Evolutionary conservation across 2,113 vertebrate species (phyloP), one percentile per base, ranked within the genome.

Genomic region (Heliornis fulica): DNA sequence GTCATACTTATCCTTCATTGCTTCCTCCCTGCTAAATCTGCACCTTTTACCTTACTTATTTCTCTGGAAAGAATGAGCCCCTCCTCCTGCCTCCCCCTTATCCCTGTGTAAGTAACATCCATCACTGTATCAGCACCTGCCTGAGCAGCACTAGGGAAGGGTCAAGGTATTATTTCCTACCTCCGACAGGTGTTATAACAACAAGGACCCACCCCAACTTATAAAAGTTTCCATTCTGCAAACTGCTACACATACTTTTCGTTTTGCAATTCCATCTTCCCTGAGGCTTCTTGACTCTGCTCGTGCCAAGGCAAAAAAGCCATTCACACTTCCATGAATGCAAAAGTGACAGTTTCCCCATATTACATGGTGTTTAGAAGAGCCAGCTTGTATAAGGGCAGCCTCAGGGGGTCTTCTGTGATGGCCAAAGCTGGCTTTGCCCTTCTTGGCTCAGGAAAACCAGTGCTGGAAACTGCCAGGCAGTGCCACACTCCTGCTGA

Each of bases 381-480:
- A 77, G 31, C 7, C 68, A 36, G 51, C 1, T 0, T 5, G 16
- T 0, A 0, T 7, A 11, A 71, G 15, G 0, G 0, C 61, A 85
- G 61, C 28, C 61, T 75, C 29, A 11, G 40, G 40, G 18, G 21
- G 3, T 48, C n/a, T 61, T 64, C 65, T 86, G 40, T 1, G 5
- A 5, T 36, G 9, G 46, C 26, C 36, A 48, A 7, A 15, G 34
- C 28, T 87, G 72, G 15, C 17, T 6, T 23, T 77, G 51, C 38
- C 53, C 16, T 34, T 68, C 14, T 16, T 31, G n/a, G 48, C 19
- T 40, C 54, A 78, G 59, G 17, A 21, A 28, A n/a, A n/a, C n/a
- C 0, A 1, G 20, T 41, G 31, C 32, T 70, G 50, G 29, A 25
- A 91, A 81, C 12, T 7, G 4, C 41, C 41, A 61, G 45, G 9